phyloP scores from a whole-genome alignment of 2,113 vertebrate species.

The Camelus dromedarius region DNA sequence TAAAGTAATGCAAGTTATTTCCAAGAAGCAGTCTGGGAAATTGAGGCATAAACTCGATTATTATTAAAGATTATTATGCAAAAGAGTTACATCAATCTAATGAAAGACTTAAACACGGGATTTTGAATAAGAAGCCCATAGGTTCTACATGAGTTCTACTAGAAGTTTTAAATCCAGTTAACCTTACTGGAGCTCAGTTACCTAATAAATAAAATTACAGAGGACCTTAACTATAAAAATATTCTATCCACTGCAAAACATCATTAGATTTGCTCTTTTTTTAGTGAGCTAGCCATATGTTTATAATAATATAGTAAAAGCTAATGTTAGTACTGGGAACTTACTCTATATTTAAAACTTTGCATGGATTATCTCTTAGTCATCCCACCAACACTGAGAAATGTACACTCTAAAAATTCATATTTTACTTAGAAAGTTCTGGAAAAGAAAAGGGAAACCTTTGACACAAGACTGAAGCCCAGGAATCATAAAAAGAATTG shows the following conservation, averaged over 20 bases:
- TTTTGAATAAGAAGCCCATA: not conserved
- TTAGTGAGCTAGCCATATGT: not conserved
- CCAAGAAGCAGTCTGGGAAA: not conserved
- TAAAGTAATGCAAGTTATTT: not conserved
- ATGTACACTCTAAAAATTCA: not conserved
- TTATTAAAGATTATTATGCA: not conserved
- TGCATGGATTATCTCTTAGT: not conserved
- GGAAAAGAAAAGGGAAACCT: not conserved
- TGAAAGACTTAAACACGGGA: not conserved
- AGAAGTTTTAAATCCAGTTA: constrained; percentile 12
- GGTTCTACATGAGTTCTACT: not conserved
- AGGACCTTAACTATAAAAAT: not conserved
- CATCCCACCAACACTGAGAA: not conserved
- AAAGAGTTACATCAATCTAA: constrained; percentile 22
- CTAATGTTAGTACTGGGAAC: not conserved
- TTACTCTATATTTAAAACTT: not conserved
- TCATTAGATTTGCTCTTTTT: not conserved
- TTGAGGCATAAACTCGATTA: not conserved
- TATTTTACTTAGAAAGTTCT: not conserved
- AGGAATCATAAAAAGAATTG: not conserved
- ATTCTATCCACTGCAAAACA: not conserved
- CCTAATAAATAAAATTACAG: constrained; percentile 4
- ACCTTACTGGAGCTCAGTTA: not conserved
- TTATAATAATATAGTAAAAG: not conserved
- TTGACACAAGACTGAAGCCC: not conserved